Percentiles rank a stretch among this genome's conserved stretches.
Conservation (phyloP, 2,113 vertebrate genomes). For the Leiothrix lutea region DNA sequence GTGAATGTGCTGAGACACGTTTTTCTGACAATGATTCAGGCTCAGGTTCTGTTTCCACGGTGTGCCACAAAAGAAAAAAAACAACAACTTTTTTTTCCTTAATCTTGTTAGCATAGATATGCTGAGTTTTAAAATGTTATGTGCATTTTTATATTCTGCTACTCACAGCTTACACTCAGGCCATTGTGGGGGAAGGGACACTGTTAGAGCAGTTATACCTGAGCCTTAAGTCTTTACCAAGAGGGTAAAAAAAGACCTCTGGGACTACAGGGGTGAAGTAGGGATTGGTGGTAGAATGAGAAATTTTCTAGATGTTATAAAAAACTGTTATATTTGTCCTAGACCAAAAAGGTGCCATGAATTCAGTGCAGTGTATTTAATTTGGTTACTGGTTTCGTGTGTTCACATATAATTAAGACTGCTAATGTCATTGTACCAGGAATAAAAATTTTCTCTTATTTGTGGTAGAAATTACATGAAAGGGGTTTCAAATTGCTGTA, state of each 20-base stretch:
- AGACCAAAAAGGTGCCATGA: background rate
- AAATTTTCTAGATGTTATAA: background rate
- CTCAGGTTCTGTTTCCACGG: background rate
- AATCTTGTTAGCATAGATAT: background rate
- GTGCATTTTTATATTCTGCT: background rate
- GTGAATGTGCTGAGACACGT: background rate
- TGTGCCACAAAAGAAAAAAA: background rate
- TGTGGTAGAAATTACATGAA: background rate
- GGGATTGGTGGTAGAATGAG: background rate
- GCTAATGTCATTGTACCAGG: background rate
- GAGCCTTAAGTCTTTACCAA: background rate
- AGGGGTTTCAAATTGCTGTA: background rate
- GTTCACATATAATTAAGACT: background rate
- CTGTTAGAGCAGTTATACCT: background rate
- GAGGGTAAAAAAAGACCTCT: background rate
- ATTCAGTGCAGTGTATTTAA: background rate
- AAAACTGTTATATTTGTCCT: background rate
- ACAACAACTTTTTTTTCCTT: background rate
- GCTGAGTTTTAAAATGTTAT: background rate
- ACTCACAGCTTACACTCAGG: background rate
- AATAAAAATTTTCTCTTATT: background rate
- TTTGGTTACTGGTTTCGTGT: background rate
- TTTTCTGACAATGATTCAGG: background rate
- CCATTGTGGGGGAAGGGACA: rapidly evolving
- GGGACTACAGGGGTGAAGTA: background rate